These are phyloP conservation scores for Scopus umbretta DNA, from an alignment of 2,113 vertebrate genomes.

Conservation along the genomic window DNA sequence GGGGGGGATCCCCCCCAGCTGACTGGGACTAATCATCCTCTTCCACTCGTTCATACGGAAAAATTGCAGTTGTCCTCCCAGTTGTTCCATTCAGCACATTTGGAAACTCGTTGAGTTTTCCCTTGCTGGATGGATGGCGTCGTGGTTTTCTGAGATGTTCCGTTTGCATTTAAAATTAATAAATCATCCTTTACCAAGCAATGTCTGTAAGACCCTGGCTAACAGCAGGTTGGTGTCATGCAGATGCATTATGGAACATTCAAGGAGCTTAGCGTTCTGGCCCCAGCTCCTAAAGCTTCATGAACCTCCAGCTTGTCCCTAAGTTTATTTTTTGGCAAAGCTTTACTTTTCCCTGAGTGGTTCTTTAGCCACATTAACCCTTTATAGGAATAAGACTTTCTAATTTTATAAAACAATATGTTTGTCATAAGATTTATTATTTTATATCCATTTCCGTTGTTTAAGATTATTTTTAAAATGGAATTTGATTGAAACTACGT, in stretches of 20 bases:
- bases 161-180: neutral
- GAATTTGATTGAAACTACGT: neutral
- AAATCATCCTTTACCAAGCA: neutral
- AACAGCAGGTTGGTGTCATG: neutral
- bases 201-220: no score
- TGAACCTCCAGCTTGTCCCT: neutral
- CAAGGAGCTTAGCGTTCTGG: neutral
- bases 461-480: neutral
- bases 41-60: no score
- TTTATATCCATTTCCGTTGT: neutral
- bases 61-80: rapidly evolving
- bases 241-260: neutral
- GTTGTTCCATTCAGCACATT: neutral
- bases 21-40: neutral
- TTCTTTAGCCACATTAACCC: neutral
- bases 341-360: neutral
- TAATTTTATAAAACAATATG: neutral
- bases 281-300: neutral
- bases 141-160: neutral
- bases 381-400: neutral
- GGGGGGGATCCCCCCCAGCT: no score
- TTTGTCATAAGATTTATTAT: neutral
- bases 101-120: neutral
- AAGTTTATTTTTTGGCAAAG: neutral
- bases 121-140: neutral